These are phyloP conservation scores for Hirudinaria manillensis DNA, from an alignment of 2,888 invertebrate species.

Conservation along the genomic window DNA sequence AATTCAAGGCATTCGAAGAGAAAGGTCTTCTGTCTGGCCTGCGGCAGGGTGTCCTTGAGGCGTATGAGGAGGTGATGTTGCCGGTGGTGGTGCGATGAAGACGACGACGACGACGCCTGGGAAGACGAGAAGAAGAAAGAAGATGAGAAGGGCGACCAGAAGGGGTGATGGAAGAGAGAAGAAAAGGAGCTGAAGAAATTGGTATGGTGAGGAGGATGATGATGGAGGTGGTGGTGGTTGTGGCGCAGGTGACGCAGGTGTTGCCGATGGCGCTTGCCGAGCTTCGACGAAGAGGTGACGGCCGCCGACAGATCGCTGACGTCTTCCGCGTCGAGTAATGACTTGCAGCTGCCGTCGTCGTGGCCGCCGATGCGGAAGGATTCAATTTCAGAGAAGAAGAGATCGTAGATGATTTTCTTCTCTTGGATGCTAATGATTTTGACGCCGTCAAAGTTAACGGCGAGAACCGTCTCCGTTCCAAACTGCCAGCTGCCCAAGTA, in stretches of 20 bases:
- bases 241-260: not conserved
- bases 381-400: constrained; percentile 82
- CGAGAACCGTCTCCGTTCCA: constrained; percentile 66
- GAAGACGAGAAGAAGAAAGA: not conserved
- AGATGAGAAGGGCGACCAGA: constrained; percentile 9
- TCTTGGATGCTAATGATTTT: constrained; percentile 84
- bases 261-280: not conserved
- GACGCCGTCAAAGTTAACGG: constrained; percentile 82
- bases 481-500: constrained; percentile 92
- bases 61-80: constrained; percentile 83
- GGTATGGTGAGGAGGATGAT: not conserved
- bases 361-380: constrained; percentile 57
- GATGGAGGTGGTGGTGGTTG: not conserved
- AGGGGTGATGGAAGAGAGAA: not conserved
- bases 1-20: constrained; percentile 85
- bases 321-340: not conserved
- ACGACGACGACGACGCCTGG: not conserved
- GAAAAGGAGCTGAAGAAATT: constrained; percentile 20
- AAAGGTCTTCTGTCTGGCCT: constrained; percentile 57
- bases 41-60: constrained; percentile 63
- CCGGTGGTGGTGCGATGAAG: constrained; percentile 54
- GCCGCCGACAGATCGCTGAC: not conserved
- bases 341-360: not conserved
- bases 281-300: not conserved
- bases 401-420: constrained; percentile 83